phyloP scores from a whole-genome alignment of 2,888 invertebrate species.

The Folsomia manolachei region DNA sequence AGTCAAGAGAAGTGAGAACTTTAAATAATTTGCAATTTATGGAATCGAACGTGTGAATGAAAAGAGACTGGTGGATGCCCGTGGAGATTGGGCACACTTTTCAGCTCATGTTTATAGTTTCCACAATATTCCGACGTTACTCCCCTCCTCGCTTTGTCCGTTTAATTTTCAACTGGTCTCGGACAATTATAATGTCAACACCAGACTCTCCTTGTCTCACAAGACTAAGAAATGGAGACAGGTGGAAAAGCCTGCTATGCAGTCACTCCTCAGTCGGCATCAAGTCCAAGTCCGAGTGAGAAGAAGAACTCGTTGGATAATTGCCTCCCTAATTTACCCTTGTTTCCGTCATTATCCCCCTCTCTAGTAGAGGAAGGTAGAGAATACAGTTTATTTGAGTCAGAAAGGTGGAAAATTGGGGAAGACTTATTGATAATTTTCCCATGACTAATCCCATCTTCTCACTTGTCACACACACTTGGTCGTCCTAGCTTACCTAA shows the following conservation, averaged over 20 bases:
- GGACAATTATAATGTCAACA: not conserved
- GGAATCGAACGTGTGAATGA: too few species aligned
- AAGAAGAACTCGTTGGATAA: not conserved
- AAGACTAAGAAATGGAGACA: not conserved
- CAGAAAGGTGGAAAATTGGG: constrained; percentile 10
- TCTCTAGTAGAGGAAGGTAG: too few species aligned
- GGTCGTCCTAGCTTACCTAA: too few species aligned
- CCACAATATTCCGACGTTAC: too few species aligned
- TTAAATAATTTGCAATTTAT: too few species aligned
- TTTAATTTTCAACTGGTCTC: not conserved
- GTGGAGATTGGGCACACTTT: constrained; percentile 6
- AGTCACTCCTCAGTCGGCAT: not conserved
- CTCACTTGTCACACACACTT: constrained; percentile 14
- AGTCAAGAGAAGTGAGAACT: too few species aligned
- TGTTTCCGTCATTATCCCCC: constrained; percentile 13
- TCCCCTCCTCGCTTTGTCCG: not conserved
- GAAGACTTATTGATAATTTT: constrained; percentile 19
- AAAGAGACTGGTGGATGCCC: not conserved
- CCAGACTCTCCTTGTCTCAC: too few species aligned
- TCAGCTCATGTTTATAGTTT: too few species aligned
- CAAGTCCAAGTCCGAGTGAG: not conserved
- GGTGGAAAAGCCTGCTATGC: not conserved
- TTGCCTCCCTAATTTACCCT: constrained; percentile 16
- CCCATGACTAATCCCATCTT: constrained; percentile 14
- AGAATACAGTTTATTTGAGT: not conserved